Conservation (phyloP, 2,888 invertebrate species). For the Biston stratarius region DNA sequence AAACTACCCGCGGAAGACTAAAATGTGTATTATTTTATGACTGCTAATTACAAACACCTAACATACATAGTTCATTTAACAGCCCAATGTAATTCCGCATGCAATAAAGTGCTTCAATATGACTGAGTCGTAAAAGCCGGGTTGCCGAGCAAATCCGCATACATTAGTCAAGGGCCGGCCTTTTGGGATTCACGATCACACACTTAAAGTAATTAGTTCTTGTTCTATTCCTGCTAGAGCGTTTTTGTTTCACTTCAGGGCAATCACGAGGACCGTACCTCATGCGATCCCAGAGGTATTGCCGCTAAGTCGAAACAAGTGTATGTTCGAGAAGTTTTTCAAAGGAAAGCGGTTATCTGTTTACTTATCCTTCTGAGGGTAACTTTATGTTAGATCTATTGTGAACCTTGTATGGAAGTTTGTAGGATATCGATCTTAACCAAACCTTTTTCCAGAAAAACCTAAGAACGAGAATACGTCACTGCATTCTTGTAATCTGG, state of each 20-base stretch:
- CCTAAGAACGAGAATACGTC: neutral
- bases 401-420: constrained; percentile 15
- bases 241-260: constrained; percentile 31
- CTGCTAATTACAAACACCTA: constrained; percentile 25
- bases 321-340: constrained; percentile 29
- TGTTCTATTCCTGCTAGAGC: constrained; percentile 21
- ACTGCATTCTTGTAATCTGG: neutral
- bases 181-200: constrained; percentile 40
- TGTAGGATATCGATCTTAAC: constrained; percentile 10
- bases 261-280: constrained; percentile 17
- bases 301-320: constrained; percentile 37
- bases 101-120: constrained; percentile 39
- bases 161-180: constrained; percentile 40
- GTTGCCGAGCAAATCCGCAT: constrained; percentile 39
- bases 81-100: constrained; percentile 32
- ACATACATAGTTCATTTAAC: constrained; percentile 18
- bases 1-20: neutral
- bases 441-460: neutral
- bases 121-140: constrained; percentile 38
- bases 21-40: constrained; percentile 8
- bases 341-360: constrained; percentile 29
- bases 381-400: constrained; percentile 32
- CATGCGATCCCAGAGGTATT: constrained; percentile 28
- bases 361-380: constrained; percentile 21
- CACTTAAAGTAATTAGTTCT: constrained; percentile 45